Base-by-base conservation (phyloP, 2,797 vertebrate genomes). In the Pelobates cultripes region DNA sequence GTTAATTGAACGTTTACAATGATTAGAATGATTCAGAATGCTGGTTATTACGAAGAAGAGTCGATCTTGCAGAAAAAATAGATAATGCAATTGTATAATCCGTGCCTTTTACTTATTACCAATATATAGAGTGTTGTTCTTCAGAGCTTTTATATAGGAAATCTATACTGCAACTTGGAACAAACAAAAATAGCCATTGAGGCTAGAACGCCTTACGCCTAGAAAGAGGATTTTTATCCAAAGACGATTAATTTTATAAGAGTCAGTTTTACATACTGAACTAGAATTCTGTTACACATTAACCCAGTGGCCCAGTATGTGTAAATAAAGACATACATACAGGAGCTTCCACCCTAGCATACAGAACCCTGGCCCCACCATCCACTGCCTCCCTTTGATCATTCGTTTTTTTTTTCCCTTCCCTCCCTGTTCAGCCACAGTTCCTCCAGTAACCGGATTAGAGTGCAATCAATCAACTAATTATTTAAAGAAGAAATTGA, bases 131-230 rank as follows among this genome's bases (percentile, higher is more conserved):
- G 64, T 66, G 57, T 51, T 79, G 55, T 41, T 83, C 71, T 83
- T 79, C 77, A 41, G 45, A 67, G 68, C 77, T 76, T 68, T 45
- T 57, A 57, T 76, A 80, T 76, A 76, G 60, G 79, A 84, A 84
- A 84, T 84, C 82, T 76, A 84, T 80, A 84, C 43, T 71, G 77
- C 60, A 84, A 79, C 79, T 76, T 72, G 43, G 77, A 28, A 42
- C 64, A 71, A 63, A 72, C 73, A 79, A 72, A 28, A 28, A 28
- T 28, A 78, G 64, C 43, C 70, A 74, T 78, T 83, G 47, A 71
- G 78, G 43, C 74, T 44, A 47, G 53, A 75, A 61, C n/a, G 42
- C 77, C 45, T 70, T 41, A 70, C 75, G 64, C n/a, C 70, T 75
- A 42, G 79, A 83, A 79, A 55, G 77, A 76, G 70, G 73, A 79